Base-by-base conservation (phyloP, 2,797 vertebrate species). In the Varecia variegata region DNA sequence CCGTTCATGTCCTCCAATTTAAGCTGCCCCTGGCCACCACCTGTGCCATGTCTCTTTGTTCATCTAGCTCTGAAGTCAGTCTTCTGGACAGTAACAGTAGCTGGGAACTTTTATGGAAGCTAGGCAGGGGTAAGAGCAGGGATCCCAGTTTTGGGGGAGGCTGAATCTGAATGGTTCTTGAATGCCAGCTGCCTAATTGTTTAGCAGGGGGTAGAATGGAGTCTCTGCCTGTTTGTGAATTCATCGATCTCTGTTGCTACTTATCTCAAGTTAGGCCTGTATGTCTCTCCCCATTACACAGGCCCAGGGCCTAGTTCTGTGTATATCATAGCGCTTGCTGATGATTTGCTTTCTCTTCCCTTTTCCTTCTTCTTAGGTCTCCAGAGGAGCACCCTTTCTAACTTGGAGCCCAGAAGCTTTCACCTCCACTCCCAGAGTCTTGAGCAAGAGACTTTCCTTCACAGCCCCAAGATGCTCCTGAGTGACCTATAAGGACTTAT, bases 41-140 rank as follows among this genome's bases (percentile, higher is more conserved):
- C 38, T 90, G 93, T 2, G 0, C 89, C 89, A 90, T 60, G 43
- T 92, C 62, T 79, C 30, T 87, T 88, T 96, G 45, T 91, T 96
- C 82, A 60, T 86, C 68, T 83, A 89, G 65, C 70, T 96, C 95
- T 96, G 95, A 96, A 94, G 82, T 93, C 76, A 92, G 73, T 89
- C 81, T 90, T 93, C 70, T 12, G 21, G 90, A 96, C 52, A 95
- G 80, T 87, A 93, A 65, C n/a, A 86, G 10, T 81, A 92, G 91
- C 67, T 92, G 89, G 76, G 67, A 96, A 90, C 86, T 93, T 97
- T 95, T 94, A 95, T 97, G 65, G 80, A 95, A 96, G 71, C 35
- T 92, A 58, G 76, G 68, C 92, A 21, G n/a, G 76, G 47, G 21
- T 96, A 88, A 96, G 91, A 54, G 35, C 45, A 96, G 47, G 80